Base-by-base conservation (phyloP, 2,888 invertebrate genomes). In the Rotaria macrura region DNA sequence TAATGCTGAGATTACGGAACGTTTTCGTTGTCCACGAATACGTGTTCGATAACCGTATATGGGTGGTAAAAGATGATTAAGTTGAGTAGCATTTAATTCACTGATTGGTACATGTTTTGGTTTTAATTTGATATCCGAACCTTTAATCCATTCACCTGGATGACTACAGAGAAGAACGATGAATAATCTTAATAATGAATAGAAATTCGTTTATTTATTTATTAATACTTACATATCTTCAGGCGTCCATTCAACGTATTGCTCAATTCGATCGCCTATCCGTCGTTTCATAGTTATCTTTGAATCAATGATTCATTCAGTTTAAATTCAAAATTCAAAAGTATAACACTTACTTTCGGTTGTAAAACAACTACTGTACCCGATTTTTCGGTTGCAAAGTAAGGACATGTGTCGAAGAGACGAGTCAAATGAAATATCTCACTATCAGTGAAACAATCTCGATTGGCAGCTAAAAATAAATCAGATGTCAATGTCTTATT, bases 191-290 rank as follows among this genome's bases (percentile, higher is more conserved):
- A 20, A 25, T 3, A 34, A 72, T 23, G 5, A 38, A 34, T 38
- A 72, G 0, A 72, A 4, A 38, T 38, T 38, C 6, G 47, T 9
- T 47, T 40, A 9, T 74, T 40, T 49, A 43, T 49, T 49, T 17
- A 47, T 0, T 49, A 49, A 9, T 25, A 43, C 74, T 40, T 79
- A 79, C 74, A 79, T 79, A 25, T 43, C 74, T 79, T 79, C 74
- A 20, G 74, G 74, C 43, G 38, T 79, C 74, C 74, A 79, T 79
- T 79, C 74, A n/a, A 79, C 74, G 10, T 25, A 79, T 40, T 79
- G 38, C 25, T 79, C 74, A n/a, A 12, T 40, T 38, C 38, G 38
- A 79, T 79, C 74, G 25, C 74, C 74, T 43, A 79, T 79, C 7
- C 12, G 74, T 25, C 74, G 74, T 79, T 79, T 79, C 38, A 79